phyloP scores from a whole-genome alignment of 1,140 invertebrate genomes.

The Drosophila teissieri region DNA sequence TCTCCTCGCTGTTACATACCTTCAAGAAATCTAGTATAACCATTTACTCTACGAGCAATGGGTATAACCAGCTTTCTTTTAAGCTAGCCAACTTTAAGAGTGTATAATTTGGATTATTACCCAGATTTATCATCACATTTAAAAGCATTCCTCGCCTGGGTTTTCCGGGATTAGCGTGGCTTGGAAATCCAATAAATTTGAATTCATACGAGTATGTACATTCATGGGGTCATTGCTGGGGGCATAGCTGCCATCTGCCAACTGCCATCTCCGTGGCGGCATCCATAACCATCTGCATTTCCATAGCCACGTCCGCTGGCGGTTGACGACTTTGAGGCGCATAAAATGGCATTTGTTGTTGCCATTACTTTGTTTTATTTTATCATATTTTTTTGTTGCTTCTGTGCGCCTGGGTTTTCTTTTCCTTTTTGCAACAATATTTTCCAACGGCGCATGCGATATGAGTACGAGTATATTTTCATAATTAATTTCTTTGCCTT shows the following conservation, averaged over 20 bases:
- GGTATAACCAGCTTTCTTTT: no score
- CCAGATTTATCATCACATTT: background rate
- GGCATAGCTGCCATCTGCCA: conserved; percentile 12
- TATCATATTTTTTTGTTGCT: background rate
- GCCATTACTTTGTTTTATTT: conserved; percentile 31
- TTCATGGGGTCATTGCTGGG: conserved; percentile 45
- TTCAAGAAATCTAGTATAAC: no score
- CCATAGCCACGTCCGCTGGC: conserved; percentile 19
- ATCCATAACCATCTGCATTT: conserved; percentile 17
- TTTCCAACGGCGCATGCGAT: conserved; percentile 39
- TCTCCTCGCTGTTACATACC: no score
- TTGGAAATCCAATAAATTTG: conserved; percentile 45
- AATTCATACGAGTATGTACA: conserved; percentile 7
- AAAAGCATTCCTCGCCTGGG: background rate
- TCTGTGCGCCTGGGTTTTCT: background rate
- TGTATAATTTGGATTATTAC: background rate
- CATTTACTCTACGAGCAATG: no score
- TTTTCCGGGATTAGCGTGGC: conserved; percentile 1
- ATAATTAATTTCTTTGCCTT: conserved; percentile 60
- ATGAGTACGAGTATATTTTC: conserved; percentile 60
- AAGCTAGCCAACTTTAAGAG: no score
- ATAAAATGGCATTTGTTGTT: conserved; percentile 39
- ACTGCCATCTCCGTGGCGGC: conserved; percentile 3
- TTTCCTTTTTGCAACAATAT: conserved; percentile 16
- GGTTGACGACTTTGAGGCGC: conserved; percentile 35